A percentile compares a stretch with the other conserved stretches of the same genome.
Conservation (phyloP, 2,888 invertebrate genomes). For the Cerastoderma edule region DNA sequence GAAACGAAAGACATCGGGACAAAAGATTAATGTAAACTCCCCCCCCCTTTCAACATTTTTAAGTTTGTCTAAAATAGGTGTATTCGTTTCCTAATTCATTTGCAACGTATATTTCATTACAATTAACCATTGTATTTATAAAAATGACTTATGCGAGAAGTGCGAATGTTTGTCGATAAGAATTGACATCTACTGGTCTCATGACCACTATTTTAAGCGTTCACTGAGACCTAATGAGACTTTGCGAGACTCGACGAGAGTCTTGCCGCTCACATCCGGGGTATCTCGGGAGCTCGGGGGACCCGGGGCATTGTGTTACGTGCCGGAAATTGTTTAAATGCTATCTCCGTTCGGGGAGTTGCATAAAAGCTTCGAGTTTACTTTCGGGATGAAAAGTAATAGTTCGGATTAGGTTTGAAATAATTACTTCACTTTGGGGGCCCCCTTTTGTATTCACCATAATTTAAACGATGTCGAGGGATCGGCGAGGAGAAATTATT, state of each 20-base stretch:
- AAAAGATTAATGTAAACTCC: no score
- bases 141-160: no score
- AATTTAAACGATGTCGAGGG: slow-evolving; percentile 53
- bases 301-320: slow-evolving; percentile 25
- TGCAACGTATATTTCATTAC: no score
- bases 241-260: slow-evolving; percentile 7
- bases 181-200: slow-evolving; percentile 44
- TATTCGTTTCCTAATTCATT: no score
- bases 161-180: slow-evolving; percentile 27
- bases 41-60: no score
- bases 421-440: slow-evolving; percentile 57
- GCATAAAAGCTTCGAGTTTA: slow-evolving; percentile 53
- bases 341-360: slow-evolving; percentile 43
- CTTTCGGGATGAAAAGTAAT: slow-evolving; percentile 60
- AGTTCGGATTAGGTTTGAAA: slow-evolving; percentile 51
- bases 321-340: slow-evolving; percentile 24
- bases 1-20: no score
- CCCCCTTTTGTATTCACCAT: slow-evolving; percentile 38
- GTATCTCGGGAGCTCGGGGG: slow-evolving; percentile 13
- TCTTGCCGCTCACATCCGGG: slow-evolving; percentile 13
- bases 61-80: no score
- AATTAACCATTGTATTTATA: no score
- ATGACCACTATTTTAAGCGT: no score
- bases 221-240: no score
- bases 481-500: slow-evolving; percentile 22